Conservation (phyloP, 2,797 vertebrate genomes). For the Euthynnus affinis region DNA sequence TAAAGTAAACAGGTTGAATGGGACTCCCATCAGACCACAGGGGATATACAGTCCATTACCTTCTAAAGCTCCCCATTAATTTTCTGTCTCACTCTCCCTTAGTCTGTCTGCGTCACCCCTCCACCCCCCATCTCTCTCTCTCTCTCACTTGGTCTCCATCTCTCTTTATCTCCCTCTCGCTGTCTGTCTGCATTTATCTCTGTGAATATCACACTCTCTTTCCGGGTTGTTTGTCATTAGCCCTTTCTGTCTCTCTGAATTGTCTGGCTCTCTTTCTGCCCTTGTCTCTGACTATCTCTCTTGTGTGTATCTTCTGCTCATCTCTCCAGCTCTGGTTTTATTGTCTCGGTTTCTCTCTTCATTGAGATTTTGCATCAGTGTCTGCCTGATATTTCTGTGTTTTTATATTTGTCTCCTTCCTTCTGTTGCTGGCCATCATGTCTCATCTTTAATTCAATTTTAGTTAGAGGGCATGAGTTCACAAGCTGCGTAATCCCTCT, state of each 20-base stretch:
- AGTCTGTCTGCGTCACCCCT: slow-evolving; percentile 34
- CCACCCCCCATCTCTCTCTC: neutral
- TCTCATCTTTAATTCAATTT: neutral
- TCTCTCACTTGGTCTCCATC: neutral
- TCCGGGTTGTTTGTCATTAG: slow-evolving; percentile 29
- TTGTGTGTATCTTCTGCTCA: slow-evolving; percentile 5
- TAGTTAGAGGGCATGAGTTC: neutral
- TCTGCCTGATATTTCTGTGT: neutral
- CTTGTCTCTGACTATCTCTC: slow-evolving; percentile 25
- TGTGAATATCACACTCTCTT: slow-evolving; percentile 27
- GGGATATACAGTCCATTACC: slow-evolving; percentile 81
- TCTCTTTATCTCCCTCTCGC: slow-evolving; percentile 1
- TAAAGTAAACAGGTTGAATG: slow-evolving; percentile 74
- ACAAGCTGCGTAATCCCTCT: neutral
- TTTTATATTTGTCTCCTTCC: neutral
- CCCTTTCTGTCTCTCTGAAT: slow-evolving; percentile 33
- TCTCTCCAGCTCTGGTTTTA: slow-evolving; percentile 4
- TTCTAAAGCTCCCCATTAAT: slow-evolving; percentile 75
- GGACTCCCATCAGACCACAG: slow-evolving; percentile 68
- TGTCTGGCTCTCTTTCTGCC: slow-evolving; percentile 16
- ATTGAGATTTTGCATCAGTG: slow-evolving; percentile 10
- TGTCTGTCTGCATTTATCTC: slow-evolving; percentile 48
- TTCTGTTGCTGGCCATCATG: neutral
- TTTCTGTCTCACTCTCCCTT: slow-evolving; percentile 52
- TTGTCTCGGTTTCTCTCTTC: slow-evolving; percentile 6